These are phyloP conservation scores for Neogobius melanostomus DNA, from an alignment of 2,113 vertebrate genomes.

Conservation along the genomic window DNA sequence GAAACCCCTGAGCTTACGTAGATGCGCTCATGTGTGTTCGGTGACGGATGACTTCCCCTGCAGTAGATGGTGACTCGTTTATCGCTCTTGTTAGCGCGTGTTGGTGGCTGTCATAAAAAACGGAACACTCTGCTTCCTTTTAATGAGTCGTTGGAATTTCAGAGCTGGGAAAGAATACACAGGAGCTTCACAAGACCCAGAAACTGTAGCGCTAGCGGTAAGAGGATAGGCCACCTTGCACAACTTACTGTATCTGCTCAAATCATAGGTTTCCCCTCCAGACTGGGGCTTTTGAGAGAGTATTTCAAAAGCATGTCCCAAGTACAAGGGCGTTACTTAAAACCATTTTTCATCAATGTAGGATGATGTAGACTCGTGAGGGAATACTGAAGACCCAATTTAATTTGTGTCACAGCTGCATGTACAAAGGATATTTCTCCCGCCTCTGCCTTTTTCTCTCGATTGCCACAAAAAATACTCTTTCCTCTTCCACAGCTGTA, in stretches of 20 bases:
- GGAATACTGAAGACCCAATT: no score
- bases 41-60: background rate
- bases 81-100: no score
- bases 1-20: no score
- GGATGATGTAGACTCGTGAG: no score
- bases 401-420: no score
- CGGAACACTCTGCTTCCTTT: background rate
- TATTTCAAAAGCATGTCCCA: no score
- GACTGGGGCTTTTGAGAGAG: no score
- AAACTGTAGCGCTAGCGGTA: conserved; percentile 52
- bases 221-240: conserved; percentile 32
- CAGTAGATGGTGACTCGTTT: no score
- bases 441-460: background rate
- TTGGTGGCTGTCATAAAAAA: background rate
- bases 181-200: conserved; percentile 15
- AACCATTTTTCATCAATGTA: no score
- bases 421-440: no score
- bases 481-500: no score
- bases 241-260: background rate
- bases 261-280: background rate
- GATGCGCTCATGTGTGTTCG: background rate
- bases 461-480: background rate
- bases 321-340: no score
- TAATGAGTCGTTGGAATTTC: conserved; percentile 59
- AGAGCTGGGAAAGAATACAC: conserved; percentile 24